Conservation (phyloP, 2,888 invertebrate genomes). For the Leptothorax acervorum region DNA sequence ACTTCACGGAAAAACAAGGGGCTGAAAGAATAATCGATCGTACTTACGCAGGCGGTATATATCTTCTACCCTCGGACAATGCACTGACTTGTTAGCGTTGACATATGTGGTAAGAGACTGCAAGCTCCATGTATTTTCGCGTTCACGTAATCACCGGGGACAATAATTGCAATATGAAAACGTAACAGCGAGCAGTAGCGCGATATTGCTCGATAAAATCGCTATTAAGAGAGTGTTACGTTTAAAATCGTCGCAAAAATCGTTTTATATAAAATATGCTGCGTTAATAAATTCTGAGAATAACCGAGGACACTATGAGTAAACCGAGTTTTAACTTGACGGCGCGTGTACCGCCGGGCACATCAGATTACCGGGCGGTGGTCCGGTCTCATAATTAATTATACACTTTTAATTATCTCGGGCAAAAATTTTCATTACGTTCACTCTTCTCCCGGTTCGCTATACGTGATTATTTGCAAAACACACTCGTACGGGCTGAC, state of each 20-base stretch:
- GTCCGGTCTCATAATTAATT: slow-evolving; percentile 43
- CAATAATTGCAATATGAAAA: slow-evolving; percentile 4
- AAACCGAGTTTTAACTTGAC: slow-evolving; percentile 33
- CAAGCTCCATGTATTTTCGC: neutral
- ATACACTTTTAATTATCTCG: slow-evolving; percentile 50
- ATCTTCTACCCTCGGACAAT: slow-evolving; percentile 56
- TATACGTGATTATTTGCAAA: slow-evolving; percentile 33
- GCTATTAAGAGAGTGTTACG: no score
- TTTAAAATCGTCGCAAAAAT: no score
- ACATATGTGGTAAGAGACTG: slow-evolving; percentile 18
- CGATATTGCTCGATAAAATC: neutral
- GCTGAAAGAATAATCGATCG: slow-evolving; percentile 80
- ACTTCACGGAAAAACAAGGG: slow-evolving; percentile 73
- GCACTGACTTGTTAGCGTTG: slow-evolving; percentile 49
- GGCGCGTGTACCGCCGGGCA: neutral
- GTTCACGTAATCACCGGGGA: neutral
- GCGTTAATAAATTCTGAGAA: slow-evolving; percentile 35
- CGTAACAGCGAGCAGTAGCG: neutral
- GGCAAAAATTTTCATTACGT: slow-evolving; percentile 45
- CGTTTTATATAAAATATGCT: slow-evolving; percentile 28
- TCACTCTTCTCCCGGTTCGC: slow-evolving; percentile 31
- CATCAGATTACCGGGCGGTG: slow-evolving; percentile 38
- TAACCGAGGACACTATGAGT: slow-evolving; percentile 7
- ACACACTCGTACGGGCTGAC: neutral
- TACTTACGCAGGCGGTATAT: slow-evolving; percentile 67